These are phyloP conservation scores for Drosophila prosaltans DNA, from an alignment of 1,140 invertebrate genomes.

Conservation along the genomic window DNA sequence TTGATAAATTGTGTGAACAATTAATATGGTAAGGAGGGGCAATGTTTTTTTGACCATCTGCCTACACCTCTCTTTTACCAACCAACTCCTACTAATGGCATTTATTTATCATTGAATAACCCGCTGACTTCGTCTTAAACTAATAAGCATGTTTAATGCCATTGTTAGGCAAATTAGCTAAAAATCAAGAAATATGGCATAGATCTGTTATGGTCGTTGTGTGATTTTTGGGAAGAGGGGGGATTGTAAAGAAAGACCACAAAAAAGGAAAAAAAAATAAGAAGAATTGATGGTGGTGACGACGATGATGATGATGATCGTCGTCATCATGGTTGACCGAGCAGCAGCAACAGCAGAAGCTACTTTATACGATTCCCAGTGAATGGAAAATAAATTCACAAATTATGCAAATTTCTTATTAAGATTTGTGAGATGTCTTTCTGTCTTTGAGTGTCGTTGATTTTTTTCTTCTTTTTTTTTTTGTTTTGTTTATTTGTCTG, in stretches of 20 bases:
- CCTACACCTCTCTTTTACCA: background rate
- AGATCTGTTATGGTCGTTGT: conserved; percentile 42
- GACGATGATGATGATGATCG: background rate
- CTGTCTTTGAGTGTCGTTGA: background rate
- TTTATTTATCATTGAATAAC: conserved; percentile 61
- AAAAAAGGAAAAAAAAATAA: background rate
- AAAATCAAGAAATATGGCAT: conserved; percentile 34
- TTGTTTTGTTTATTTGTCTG: background rate
- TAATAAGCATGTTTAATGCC: conserved; percentile 64
- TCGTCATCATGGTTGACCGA: background rate
- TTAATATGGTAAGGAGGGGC: conserved; percentile 6
- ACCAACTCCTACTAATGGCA: conserved; percentile 23
- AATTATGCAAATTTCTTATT: conserved; percentile 72
- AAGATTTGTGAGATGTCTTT: conserved; percentile 51
- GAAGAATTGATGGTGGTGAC: conserved; percentile 2
- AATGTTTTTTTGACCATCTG: background rate
- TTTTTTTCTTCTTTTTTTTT: background rate
- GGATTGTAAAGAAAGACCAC: conserved; percentile 11
- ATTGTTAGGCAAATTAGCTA: conserved; percentile 72
- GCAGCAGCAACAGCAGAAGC: conserved; percentile 26
- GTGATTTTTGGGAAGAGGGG: background rate
- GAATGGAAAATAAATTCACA: conserved; percentile 65
- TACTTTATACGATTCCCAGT: conserved; percentile 59
- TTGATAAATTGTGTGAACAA: conserved; percentile 72
- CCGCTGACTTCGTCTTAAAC: conserved; percentile 59